These are phyloP conservation scores for Euglossa dilemma DNA, from an alignment of 1,140 invertebrate species.

Conservation along the genomic window DNA sequence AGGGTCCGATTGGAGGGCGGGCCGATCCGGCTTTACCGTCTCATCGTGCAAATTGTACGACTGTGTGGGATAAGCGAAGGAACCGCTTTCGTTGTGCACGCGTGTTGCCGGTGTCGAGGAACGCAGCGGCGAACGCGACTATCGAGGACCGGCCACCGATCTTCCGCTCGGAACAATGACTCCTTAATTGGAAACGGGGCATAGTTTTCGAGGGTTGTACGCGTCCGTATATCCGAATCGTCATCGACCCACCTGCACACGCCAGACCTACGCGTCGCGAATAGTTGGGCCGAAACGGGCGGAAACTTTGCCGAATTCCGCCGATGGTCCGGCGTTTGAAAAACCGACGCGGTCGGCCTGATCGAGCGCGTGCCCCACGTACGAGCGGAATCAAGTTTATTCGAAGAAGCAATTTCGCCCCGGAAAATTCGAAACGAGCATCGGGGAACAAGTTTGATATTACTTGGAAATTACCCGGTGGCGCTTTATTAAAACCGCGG, in stretches of 20 bases:
- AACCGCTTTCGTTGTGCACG: slow-evolving; percentile 50
- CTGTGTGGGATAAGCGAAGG: slow-evolving; percentile 54
- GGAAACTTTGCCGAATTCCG: slow-evolving; percentile 6
- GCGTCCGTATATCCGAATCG: slow-evolving; percentile 21
- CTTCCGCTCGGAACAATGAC: slow-evolving; percentile 59
- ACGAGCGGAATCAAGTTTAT: too few relatives aligned
- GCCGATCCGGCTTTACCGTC: slow-evolving; percentile 70
- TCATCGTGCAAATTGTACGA: slow-evolving; percentile 76
- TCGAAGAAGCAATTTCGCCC: background rate
- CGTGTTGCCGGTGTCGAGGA: slow-evolving; percentile 42
- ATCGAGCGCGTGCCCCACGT: too few relatives aligned
- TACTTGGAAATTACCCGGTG: background rate
- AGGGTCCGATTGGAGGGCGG: slow-evolving; percentile 29
- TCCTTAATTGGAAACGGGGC: slow-evolving; percentile 62
- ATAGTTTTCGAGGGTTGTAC: slow-evolving; percentile 55
- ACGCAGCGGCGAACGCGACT: slow-evolving; percentile 33
- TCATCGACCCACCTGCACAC: slow-evolving; percentile 20
- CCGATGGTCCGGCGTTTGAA: background rate
- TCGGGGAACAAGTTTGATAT: too few relatives aligned
- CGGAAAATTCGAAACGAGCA: background rate
- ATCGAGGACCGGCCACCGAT: slow-evolving; percentile 22
- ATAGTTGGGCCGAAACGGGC: slow-evolving; percentile 54
- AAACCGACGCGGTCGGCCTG: background rate
- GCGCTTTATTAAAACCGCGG: background rate
- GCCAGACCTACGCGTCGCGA: slow-evolving; percentile 5